These are phyloP conservation scores for Pollenia labialis DNA, from an alignment of 2,888 invertebrate species.

Conservation along the genomic window DNA sequence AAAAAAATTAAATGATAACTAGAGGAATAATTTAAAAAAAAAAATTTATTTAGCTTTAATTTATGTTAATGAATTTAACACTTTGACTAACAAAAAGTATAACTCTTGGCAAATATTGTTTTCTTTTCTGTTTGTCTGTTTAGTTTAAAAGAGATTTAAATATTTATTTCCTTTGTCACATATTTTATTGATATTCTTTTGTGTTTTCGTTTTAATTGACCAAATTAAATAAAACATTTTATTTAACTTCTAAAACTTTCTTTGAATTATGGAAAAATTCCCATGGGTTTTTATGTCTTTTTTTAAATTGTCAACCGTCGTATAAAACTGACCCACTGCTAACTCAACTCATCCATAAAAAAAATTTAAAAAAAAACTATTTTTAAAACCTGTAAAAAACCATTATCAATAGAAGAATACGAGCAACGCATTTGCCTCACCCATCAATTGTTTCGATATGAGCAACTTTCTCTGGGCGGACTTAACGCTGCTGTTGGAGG, in stretches of 20 bases:
- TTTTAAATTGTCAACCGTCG: constrained; percentile 55
- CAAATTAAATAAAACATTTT: constrained; percentile 27
- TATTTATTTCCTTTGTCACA: constrained; percentile 19
- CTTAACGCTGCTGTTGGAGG: not conserved
- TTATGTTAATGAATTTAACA: constrained; percentile 9
- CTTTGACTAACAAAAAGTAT: not conserved
- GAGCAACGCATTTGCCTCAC: constrained; percentile 62
- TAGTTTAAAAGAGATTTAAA: not conserved
- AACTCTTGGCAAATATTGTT: not conserved
- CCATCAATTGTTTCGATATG: constrained; percentile 62
- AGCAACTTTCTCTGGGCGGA: constrained; percentile 56
- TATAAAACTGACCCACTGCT: constrained; percentile 11
- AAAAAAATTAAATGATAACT: constrained; percentile 38
- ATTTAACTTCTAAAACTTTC: constrained; percentile 50
- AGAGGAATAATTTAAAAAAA: not conserved
- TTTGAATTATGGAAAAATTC: constrained; percentile 37
- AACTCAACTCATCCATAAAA: not conserved
- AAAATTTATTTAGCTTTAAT: not conserved
- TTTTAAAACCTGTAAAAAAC: constrained; percentile 45
- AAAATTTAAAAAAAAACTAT: constrained; percentile 1
- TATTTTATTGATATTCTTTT: constrained; percentile 12
- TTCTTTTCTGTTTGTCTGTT: not conserved
- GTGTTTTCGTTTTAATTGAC: constrained; percentile 11
- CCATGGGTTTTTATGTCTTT: constrained; percentile 30
- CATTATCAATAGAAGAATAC: constrained; percentile 26